Evolutionary conservation across 2,113 vertebrate species (phyloP), one percentile per base, ranked within the genome.

Genomic region (Platysternon megacephalum): DNA sequence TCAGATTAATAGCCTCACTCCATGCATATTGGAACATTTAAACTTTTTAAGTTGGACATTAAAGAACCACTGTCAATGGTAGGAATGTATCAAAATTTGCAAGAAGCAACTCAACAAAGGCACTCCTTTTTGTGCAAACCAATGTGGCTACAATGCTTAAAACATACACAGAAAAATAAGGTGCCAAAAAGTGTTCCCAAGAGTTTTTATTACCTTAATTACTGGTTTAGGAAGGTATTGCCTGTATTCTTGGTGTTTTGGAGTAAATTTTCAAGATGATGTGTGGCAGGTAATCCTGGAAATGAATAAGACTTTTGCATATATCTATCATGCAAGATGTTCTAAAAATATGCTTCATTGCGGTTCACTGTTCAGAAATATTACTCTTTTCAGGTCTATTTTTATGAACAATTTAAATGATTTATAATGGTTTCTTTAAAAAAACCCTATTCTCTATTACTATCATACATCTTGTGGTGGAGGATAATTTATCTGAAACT

Each of bases 281-380:
- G 0, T 84, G 65, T 94, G 85, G 42, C 16, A 84, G 84, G 95
- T 90, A 87, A 95, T 68, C 61, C 61, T 35, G 32, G 91, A 44
- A 91, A 93, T 19, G 91, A 90, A 91, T 28, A 83, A 24, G 56
- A 79, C 61, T 95, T 97, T 97, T 89, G 13, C 87, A 89, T 85
- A 8, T 86, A 94, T 93, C 83, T 95, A 79, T 89, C 92, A 95
- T 83, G 49, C 78, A 88, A 94, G 74, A 46, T 79, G 24, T 53
- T 97, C 95, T 96, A 97, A 97, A 97, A 97, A 97, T 97, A 89
- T 9, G 13, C 13, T 94, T 85, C 93, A 96, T 94, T 97, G 91
- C 93, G 93, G 56, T 85, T 96, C 79, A 81, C 5, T 94, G 89
- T 86, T 97, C 96, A 94, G 83, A 97, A 95, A 97, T 97, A 93